Evolutionary conservation across 2,113 vertebrate species (phyloP), one percentile per base, ranked within the genome.

Genomic region (Meriones unguiculatus): DNA sequence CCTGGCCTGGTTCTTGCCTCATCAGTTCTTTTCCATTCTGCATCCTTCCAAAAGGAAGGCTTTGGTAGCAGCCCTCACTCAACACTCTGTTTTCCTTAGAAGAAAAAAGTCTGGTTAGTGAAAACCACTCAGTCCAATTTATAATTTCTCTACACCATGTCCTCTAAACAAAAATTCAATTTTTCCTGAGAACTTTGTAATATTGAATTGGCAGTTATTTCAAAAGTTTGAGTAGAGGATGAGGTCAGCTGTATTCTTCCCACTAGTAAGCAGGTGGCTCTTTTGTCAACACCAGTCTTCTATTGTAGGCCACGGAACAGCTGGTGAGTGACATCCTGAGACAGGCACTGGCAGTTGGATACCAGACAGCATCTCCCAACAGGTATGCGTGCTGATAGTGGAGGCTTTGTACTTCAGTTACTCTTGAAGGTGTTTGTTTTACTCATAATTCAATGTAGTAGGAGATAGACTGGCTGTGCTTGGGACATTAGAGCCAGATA

Each of bases 281-380:
- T 70, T 76, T 28, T 17, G 28, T 59, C 52, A 90, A 24, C 97
- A 20, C 97, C 4, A 24, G 1, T 95, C 50, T 95, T 97, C 94
- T 91, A 0, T 98, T 77, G 4, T 72, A 99, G 99, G 99, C 99
- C 35, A 99, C 99, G 0, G 99, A 99, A 73, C 99, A 99, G 98
- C 99, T 99, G 97, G 98, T 99, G 98, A 99, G 98, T 52, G 99
- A 99, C 93, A 98, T 99, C 97, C 98, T 99, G 62, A 99, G 99
- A 97, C 99, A 99, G 87, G 99, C 99, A 0, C 98, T 99, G 73
- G 99, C 99, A 0, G 98, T 99, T 77, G 99, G 99, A 0, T 99
- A 98, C 87, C 98, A 99, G 97, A 98, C 99, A 91, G 98, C 99
- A 87, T 99, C 99, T 97, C 99, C 99, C 95, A 99, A 99, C 99